Conservation (phyloP, 2,888 invertebrate genomes). For the Anarsia innoxiella region DNA sequence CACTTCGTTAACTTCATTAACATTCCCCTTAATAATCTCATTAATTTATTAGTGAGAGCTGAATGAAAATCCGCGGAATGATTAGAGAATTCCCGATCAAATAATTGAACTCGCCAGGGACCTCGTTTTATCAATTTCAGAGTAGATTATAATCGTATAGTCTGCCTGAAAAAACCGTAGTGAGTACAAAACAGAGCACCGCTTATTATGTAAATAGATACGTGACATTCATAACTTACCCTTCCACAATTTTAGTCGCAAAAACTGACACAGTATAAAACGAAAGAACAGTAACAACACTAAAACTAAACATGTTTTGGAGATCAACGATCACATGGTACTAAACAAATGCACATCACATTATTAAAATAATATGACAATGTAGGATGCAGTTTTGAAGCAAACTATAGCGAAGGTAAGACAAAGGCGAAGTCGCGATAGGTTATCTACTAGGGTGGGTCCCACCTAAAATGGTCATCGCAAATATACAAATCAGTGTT, state of each 20-base stretch:
- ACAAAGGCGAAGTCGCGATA: conserved; percentile 41
- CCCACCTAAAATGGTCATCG: conserved; percentile 52
- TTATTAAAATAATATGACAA: conserved; percentile 29
- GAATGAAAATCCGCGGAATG: no score
- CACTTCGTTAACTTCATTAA: no score
- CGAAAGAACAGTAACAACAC: conserved; percentile 40
- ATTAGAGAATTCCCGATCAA: no score
- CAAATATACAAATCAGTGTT: conserved; percentile 58
- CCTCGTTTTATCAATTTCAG: no score
- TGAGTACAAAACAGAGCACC: no score
- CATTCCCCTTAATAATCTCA: no score
- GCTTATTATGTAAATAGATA: no score
- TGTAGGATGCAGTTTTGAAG: conserved; percentile 42
- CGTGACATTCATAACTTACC: no score
- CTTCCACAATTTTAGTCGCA: conserved; percentile 47
- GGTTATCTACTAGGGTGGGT: conserved; percentile 54
- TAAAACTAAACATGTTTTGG: conserved; percentile 50
- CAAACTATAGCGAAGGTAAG: conserved; percentile 41
- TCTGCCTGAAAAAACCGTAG: no score
- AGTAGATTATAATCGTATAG: no score
- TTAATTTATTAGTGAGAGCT: no score
- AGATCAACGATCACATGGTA: conserved; percentile 28
- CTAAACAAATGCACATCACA: conserved; percentile 30
- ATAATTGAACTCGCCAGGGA: no score
- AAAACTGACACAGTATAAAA: conserved; percentile 42